Percentiles rank a stretch among this genome's conserved stretches.
Evolutionary conservation across 35 echinoderm and acorn worm species (phyloP).

Genomic region (Ophioderma brevispina): DNA sequence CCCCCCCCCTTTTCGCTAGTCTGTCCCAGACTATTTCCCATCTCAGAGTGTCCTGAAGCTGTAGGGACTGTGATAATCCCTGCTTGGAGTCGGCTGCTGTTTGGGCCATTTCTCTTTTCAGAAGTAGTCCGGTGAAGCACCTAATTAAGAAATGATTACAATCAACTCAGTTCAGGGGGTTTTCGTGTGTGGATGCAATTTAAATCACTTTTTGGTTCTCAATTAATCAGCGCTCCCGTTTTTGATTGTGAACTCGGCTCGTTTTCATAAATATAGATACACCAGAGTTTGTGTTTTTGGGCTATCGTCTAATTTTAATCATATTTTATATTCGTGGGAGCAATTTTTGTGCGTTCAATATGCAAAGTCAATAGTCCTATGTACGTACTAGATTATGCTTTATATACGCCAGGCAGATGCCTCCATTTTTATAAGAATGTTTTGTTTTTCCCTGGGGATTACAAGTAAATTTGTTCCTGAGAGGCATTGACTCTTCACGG

Average conservation of each 20-base stretch:
- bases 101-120: slow-evolving; percentile 5
- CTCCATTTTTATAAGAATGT: too few species aligned
- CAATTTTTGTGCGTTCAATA: too few species aligned
- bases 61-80: slow-evolving; percentile 1
- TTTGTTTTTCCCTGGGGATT: too few species aligned
- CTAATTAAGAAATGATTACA: not conserved
- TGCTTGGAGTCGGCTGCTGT: not conserved
- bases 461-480: too few species aligned
- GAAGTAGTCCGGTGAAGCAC: not conserved
- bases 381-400: too few species aligned
- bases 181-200: not conserved
- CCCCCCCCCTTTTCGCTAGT: slow-evolving; percentile 24
- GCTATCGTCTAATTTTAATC: too few species aligned
- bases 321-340: too few species aligned
- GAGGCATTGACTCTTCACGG: too few species aligned
- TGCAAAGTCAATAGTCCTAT: too few species aligned
- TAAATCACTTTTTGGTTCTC: slow-evolving; percentile 2
- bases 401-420: too few species aligned
- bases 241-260: not conserved
- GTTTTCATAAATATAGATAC: too few species aligned
- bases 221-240: not conserved
- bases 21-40: not conserved
- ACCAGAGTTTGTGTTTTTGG: too few species aligned
- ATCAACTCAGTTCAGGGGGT: not conserved
- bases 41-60: not conserved